Evolutionary conservation across 2,113 vertebrate species (phyloP).

Genomic region (Cacatua alba): DNA sequence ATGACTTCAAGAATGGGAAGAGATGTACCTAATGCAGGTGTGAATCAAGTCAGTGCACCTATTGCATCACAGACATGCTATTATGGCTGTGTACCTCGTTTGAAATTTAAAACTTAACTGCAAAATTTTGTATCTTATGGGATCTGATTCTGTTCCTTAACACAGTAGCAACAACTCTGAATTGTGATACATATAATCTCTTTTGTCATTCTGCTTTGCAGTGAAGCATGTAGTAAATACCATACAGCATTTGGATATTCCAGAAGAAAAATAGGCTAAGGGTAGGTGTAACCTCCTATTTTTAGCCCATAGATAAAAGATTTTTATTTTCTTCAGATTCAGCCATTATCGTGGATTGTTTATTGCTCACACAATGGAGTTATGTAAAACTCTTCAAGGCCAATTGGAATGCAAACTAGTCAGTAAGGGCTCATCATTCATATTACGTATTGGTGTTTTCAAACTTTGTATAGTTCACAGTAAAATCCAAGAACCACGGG

Average conservation of each 20-base stretch:
- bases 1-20: background rate
- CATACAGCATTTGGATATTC: background rate
- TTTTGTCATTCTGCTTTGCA: background rate
- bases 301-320: background rate
- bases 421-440: conserved; percentile 57
- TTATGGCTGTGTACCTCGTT: background rate
- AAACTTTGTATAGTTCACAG: conserved; percentile 55
- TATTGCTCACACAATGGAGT: conserved; percentile 18
- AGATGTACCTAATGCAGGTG: background rate
- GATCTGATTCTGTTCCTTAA: background rate
- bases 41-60: background rate
- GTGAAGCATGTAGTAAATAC: background rate
- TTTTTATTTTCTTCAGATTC: conserved; percentile 36
- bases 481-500: conserved; percentile 49
- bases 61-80: background rate
- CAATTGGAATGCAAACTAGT: conserved; percentile 67
- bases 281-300: background rate
- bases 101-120: background rate
- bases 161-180: background rate
- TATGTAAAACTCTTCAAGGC: conserved; percentile 44
- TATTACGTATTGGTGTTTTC: conserved; percentile 43
- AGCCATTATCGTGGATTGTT: conserved; percentile 9
- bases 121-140: background rate
- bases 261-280: background rate
- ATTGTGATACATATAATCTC: background rate